A percentile compares a stretch with the other conserved stretches of the same genome.
Conservation (phyloP, 2,113 vertebrate species). For the Agapornis roseicollis region DNA sequence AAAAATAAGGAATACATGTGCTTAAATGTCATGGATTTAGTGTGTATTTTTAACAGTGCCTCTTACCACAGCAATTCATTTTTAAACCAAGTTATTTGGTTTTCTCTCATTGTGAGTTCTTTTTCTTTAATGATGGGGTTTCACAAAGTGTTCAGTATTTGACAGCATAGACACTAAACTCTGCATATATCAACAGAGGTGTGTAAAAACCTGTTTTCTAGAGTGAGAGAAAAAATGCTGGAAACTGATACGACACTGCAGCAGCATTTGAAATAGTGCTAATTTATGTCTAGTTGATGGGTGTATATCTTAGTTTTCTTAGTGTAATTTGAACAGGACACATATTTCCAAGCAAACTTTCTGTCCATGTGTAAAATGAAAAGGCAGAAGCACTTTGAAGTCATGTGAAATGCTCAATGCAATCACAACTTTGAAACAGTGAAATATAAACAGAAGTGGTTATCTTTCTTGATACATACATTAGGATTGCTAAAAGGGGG, state of each 20-base stretch:
- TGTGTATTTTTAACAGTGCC: neutral
- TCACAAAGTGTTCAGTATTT: neutral
- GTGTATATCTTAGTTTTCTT: neutral
- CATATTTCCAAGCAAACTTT: neutral
- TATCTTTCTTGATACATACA: neutral
- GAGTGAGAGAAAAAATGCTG: neutral
- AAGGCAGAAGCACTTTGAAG: neutral
- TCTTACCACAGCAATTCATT: neutral
- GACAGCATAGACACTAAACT: neutral
- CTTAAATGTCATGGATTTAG: neutral
- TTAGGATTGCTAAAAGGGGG: neutral
- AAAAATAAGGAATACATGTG: neutral
- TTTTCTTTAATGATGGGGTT: neutral
- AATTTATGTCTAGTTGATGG: neutral
- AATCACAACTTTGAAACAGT: neutral
- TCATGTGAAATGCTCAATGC: neutral
- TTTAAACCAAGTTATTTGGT: neutral
- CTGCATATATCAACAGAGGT: neutral
- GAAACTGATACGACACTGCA: neutral
- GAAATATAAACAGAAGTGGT: neutral
- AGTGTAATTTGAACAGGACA: neutral
- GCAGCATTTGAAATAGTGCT: neutral
- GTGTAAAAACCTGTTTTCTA: neutral
- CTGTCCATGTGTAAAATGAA: neutral
- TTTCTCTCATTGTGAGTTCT: neutral